Base-by-base conservation (phyloP, 2,113 vertebrate species). In the Indicator indicator region DNA sequence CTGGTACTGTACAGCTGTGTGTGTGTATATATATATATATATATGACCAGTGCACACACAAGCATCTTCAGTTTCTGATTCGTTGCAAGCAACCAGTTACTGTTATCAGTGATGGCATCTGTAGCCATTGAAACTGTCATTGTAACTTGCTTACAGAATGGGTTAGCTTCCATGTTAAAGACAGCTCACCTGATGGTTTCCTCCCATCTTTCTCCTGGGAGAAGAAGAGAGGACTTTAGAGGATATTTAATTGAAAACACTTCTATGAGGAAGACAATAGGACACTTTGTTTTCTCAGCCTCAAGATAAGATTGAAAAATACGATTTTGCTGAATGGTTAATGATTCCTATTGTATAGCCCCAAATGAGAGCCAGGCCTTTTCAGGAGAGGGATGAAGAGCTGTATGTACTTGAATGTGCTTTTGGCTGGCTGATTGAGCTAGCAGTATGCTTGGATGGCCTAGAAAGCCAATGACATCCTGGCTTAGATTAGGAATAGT, bases 61-160 rank as follows among this genome's bases (percentile, higher is more conserved):
- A 89, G 13, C 26, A 10, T 19, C 36, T 12, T 3, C 9, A 20
- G 7, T 12, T 56, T 63, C 18, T 38, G 79, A 4, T 62, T 38
- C 13, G 11, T 18, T 21, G 19, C 48, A 30, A 21, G 27, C 33
- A 65, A 0, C 18, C 12, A 6, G n/a, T 54, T 60, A 26, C 2
- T 0, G 0, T 28, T 33, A 1, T 18, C 20, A n/a, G 40, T 2
- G 6, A 0, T 65, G 68, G 40, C 56, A 59, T 32, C 64, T 24
- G 26, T 40, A 33, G 9, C 19, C 11, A 3, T 9, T 15, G 33
- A 16, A 13, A 3, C 19, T 64, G 5, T 20, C 4, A 0, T 32
- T 27, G 38, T 33, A 13, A 5, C 15, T n/a, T 0, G 0, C 42
- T 44, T 16, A 9, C 5, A 10, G 63, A 33, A 30, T 4, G 26